Evolutionary conservation across 2,113 vertebrate species (phyloP).

Genomic region (Sclerurus mexicanus): DNA sequence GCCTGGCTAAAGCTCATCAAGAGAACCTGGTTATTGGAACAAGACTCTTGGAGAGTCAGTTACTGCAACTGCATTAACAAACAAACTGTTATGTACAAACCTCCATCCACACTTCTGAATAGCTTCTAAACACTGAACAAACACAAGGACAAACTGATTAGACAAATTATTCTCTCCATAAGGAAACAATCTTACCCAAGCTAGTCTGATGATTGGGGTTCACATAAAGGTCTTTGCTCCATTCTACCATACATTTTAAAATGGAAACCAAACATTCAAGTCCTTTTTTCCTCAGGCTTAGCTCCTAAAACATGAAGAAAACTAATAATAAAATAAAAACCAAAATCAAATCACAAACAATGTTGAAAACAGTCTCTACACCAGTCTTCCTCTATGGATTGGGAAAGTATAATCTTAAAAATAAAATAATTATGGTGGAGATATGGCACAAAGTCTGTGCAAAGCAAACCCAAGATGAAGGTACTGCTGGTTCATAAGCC

Average conservation of each 20-base stretch:
- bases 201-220: conserved; percentile 93
- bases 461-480: background rate
- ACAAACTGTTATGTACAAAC: background rate
- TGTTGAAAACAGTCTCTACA: background rate
- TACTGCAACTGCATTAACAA: background rate
- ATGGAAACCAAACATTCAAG: conserved; percentile 96
- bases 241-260: conserved; percentile 98
- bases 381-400: background rate
- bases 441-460: background rate
- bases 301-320: conserved; percentile 77
- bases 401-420: background rate
- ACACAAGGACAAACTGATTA: background rate
- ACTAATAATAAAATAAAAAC: background rate
- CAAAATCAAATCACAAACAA: background rate
- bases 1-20: background rate
- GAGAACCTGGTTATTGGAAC: background rate
- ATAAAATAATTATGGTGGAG: background rate
- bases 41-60: background rate
- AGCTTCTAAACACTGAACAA: background rate
- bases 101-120: background rate
- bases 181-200: conserved; percentile 80
- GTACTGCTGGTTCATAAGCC: background rate
- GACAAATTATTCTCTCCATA: background rate
- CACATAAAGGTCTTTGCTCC: conserved; percentile 97
- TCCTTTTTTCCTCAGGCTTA: conserved; percentile 96